Conservation (phyloP, 2,888 invertebrate genomes). For the Philonicus albiceps region DNA sequence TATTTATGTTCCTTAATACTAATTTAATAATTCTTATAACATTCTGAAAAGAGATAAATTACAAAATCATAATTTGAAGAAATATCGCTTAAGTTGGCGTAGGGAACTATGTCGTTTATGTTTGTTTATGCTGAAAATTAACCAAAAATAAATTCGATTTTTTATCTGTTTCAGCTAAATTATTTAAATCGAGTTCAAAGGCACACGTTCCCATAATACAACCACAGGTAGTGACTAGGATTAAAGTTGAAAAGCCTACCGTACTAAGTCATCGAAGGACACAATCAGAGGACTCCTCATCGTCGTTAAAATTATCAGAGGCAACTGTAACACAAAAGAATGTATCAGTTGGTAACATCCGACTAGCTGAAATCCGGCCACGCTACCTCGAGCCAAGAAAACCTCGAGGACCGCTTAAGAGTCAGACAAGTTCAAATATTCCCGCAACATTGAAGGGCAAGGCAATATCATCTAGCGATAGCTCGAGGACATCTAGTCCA, state of each 20-base stretch:
- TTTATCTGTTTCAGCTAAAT: conserved; percentile 54
- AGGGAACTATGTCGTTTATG: background rate
- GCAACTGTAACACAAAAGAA: conserved; percentile 15
- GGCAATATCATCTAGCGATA: conserved; percentile 63
- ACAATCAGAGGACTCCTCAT: conserved; percentile 59
- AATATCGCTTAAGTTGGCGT: background rate
- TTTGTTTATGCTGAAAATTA: background rate
- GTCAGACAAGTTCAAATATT: conserved; percentile 60
- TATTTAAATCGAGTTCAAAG: conserved; percentile 59
- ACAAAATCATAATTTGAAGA: too few relatives aligned
- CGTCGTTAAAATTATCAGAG: background rate
- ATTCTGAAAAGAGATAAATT: too few relatives aligned
- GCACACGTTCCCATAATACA: conserved; percentile 57
- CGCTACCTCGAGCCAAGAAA: conserved; percentile 71
- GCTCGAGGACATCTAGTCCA: conserved; percentile 61
- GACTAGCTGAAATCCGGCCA: conserved; percentile 64
- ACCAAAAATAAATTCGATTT: background rate
- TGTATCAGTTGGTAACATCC: conserved; percentile 34
- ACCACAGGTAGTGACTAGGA: conserved; percentile 13
- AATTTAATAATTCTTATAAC: too few relatives aligned
- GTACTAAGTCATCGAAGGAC: conserved; percentile 58
- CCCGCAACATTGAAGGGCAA: conserved; percentile 54
- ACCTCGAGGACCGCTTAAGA: conserved; percentile 51
- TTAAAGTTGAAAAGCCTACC: conserved; percentile 49
- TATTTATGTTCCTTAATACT: too few relatives aligned